Base-by-base conservation (phyloP, 1,140 invertebrate species). In the Rhysida immarginata region DNA sequence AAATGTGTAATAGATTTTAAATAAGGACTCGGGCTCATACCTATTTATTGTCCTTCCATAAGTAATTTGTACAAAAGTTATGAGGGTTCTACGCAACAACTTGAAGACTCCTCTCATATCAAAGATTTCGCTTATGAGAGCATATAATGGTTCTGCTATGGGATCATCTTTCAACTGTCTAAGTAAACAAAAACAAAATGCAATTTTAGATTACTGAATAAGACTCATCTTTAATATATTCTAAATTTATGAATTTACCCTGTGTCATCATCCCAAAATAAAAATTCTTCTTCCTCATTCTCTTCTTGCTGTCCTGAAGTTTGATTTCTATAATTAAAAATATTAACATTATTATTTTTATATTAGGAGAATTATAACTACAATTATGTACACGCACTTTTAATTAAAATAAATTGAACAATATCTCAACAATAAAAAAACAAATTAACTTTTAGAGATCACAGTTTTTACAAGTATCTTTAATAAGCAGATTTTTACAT, bases 31-130 rank as follows among this genome's bases (percentile, higher is more conserved):
- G n/a, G n/a, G n/a, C n/a, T n/a, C n/a, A n/a, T 35, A 85, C 78
- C 83, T 82, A 67, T 91, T 93, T 46, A 94, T 93, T 23, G 87
- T 92, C 57, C 86, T 75, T 5, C 88, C 88, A 70, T 89, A 94
- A 0, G 86, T 88, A 46, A 92, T 84, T 70, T 95, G 89, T 5
- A 94, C 88, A 71, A 93, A 93, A 8, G 83, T 84, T 58, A 95
- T 91, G 2, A 94, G 74, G 25, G 85, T 90, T 63, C 83, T 83
- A 59, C 89, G 71, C 14, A 94, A 72, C 81, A 86, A 90, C 51
- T 84, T 83, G 68, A 90, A 89, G 25, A 90, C 81, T 0, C 88
- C 88, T 59, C 83, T 75, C 71, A 91, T 79, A 68, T 94, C 88
- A 68, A 92, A 94, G 56, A 91, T 78, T 75, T 94, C 89, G 48